phyloP scores from a whole-genome alignment of 2,113 vertebrate genomes.

The Loxodonta africana region DNA sequence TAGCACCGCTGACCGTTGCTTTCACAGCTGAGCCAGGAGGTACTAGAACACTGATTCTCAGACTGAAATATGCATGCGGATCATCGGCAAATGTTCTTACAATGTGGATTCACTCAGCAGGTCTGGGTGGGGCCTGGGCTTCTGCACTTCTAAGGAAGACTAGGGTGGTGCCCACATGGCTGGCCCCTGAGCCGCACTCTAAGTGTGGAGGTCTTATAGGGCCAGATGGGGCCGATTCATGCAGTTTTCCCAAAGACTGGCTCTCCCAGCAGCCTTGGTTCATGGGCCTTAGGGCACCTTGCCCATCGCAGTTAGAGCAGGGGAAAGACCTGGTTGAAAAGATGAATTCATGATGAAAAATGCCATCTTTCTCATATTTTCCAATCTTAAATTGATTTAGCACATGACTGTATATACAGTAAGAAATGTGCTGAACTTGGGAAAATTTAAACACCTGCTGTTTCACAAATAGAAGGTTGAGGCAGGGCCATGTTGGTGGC shows the following conservation, averaged over 20 bases:
- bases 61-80: accelerated
- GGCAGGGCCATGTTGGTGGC: accelerated
- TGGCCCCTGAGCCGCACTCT: accelerated
- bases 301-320: accelerated
- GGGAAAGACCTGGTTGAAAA: not conserved
- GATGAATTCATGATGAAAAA: not conserved
- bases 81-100: not conserved
- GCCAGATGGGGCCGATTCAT: not conserved
- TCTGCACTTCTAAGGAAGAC: not conserved
- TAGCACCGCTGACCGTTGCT: not conserved
- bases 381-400: not conserved
- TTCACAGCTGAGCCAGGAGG: not conserved
- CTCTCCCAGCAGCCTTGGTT: not conserved
- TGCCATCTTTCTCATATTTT: not conserved
- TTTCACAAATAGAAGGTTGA: not conserved
- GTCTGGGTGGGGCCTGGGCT: not conserved
- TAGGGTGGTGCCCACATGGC: accelerated
- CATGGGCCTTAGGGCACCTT: too few species aligned
- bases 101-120: not conserved
- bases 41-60: not conserved
- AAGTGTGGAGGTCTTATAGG: not conserved
- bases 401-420: accelerated
- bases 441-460: not conserved
- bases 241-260: too few species aligned
- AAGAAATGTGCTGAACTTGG: accelerated